Base-by-base conservation (phyloP, 2,113 vertebrate genomes). In the Neolamprologus brichardi region DNA sequence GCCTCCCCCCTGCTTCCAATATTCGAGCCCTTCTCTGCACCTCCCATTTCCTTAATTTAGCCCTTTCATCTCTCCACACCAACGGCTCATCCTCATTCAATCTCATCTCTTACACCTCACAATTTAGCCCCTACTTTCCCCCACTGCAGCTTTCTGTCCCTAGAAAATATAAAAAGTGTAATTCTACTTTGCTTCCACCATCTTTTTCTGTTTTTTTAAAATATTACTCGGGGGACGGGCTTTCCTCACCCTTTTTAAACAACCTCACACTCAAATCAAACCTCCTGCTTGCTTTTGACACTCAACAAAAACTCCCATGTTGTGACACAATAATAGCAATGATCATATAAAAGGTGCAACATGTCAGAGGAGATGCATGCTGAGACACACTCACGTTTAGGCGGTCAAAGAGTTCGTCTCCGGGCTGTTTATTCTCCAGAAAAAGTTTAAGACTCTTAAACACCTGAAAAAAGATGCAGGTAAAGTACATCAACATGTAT, bases 401-500 rank as follows among this genome's bases (percentile, higher is more conserved):
- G 70, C 95, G 96, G 94, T 97, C 97, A 93, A 95, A 96, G 13
- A 97, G 95, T 53, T 97, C 97, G 28, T 96, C 96, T 89, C 95
- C 96, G 58, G 87, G 85, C 62, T 92, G 6, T 91, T 96, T 97
- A 39, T 94, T 94, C 82, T 97, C 91, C 96, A 96, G 4, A 86
- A 97, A 97, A 88, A 97, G 91, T 84, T 96, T 95, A 80, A 97
- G 93, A 93, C 92, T 97, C 95, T 97, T 97, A 95, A 97, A 97
- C 89, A 97, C 96, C 96, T 98, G 93, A 90, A 89, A 89, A 70
- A 2, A 89, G 5, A 87, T 3, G 86, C 4, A 93, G 53, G 14
- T 30, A 25, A 13, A 62, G n/a, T 17, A 44, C 5, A 82, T 49
- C 15, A 46, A 46, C 14, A 0, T 49, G 4, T 4, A 5, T 5